Conservation (phyloP, 2,113 vertebrate species). For the Ctenomys sociabilis region DNA sequence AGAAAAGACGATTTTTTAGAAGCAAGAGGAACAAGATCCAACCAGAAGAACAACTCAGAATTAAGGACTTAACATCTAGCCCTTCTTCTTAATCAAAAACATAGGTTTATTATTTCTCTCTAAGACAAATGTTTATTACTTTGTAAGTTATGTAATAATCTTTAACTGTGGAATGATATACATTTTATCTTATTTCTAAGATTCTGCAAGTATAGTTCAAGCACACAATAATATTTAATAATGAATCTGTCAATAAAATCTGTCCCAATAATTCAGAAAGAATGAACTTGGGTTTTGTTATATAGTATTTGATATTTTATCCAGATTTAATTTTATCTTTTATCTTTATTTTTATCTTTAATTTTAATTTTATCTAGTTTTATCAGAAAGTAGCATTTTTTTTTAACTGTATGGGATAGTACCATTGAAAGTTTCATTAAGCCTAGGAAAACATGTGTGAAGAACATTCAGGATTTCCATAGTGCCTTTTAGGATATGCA, state of each 20-base stretch:
- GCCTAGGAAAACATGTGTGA: background rate
- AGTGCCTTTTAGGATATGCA: background rate
- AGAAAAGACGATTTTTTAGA: background rate
- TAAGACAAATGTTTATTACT: conserved; percentile 13
- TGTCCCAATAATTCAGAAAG: background rate
- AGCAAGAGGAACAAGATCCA: conserved; percentile 24
- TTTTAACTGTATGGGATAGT: background rate
- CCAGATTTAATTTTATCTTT: background rate
- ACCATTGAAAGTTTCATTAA: background rate
- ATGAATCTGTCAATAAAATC: background rate
- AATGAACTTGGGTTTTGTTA: background rate
- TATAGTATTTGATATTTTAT: background rate
- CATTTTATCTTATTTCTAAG: too few species aligned
- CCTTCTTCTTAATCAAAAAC: background rate
- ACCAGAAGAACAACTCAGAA: background rate
- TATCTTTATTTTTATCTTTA: too few species aligned
- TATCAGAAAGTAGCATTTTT: background rate
- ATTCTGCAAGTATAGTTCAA: too few species aligned
- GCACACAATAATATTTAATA: too few species aligned
- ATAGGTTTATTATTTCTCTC: background rate
- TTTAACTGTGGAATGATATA: too few species aligned
- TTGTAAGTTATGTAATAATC: background rate
- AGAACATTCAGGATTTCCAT: background rate
- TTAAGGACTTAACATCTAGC: background rate
- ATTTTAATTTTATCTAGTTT: background rate